phyloP scores from a whole-genome alignment of 2,797 vertebrate genomes.

The Sarcoramphus papa region DNA sequence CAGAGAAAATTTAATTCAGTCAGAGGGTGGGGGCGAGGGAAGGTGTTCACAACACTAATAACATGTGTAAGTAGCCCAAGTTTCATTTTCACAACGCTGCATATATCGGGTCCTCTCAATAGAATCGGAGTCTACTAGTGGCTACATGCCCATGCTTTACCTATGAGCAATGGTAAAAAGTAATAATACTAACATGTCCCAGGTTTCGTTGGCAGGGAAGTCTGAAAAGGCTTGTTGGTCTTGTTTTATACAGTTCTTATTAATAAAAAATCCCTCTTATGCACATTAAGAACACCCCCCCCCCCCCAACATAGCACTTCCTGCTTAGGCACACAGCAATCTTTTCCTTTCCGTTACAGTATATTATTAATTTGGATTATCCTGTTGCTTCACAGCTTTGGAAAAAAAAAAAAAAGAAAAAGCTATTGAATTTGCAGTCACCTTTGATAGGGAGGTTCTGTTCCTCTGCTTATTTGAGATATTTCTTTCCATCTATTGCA shows the following conservation, averaged over 20 bases:
- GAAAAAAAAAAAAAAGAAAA: background rate
- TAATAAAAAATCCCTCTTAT: background rate
- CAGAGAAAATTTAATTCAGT: slow-evolving; percentile 37
- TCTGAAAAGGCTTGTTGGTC: background rate
- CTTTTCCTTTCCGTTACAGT: slow-evolving; percentile 25
- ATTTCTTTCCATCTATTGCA: slow-evolving; percentile 48
- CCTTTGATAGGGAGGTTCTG: background rate
- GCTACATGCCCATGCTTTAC: background rate
- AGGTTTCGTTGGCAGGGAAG: background rate
- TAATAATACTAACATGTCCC: background rate
- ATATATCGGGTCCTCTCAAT: background rate
- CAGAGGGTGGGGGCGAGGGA: background rate
- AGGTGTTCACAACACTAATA: background rate
- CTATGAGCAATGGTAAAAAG: background rate
- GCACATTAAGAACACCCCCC: background rate
- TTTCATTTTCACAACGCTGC: background rate
- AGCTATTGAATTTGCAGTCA: slow-evolving; percentile 43
- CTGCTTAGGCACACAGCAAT: background rate
- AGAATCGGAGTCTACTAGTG: background rate
- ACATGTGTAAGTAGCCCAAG: background rate
- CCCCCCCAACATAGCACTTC: background rate
- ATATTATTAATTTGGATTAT: slow-evolving; percentile 46
- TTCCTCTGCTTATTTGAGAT: slow-evolving; percentile 49
- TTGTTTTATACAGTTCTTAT: background rate
- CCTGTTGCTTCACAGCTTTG: slow-evolving; percentile 34